Conservation (phyloP, 2,113 vertebrate genomes). For the Halcyon senegalensis region DNA sequence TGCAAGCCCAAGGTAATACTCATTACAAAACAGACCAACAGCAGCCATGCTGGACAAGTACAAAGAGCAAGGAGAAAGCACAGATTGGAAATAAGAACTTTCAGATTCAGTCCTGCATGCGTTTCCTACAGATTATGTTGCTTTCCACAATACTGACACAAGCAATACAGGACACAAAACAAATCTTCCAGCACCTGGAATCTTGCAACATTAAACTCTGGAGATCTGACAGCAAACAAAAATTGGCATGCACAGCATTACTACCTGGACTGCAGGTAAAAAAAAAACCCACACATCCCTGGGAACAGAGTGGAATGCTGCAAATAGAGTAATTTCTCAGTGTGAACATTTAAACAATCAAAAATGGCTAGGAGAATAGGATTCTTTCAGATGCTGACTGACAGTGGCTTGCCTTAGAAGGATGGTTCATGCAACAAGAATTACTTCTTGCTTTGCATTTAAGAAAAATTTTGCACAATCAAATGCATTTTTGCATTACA, state of each 20-base stretch:
- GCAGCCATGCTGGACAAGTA: not conserved
- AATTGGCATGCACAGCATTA: not conserved
- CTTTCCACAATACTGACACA: not conserved
- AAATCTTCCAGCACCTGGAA: not conserved
- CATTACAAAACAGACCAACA: not conserved
- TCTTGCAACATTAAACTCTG: not conserved
- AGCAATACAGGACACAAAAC: not conserved
- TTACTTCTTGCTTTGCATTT: not conserved
- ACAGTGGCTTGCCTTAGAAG: not conserved
- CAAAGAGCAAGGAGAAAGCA: not conserved
- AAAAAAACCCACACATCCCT: not conserved
- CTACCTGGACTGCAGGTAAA: not conserved
- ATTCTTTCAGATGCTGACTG: not conserved
- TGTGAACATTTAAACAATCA: not conserved
- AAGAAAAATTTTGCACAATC: not conserved
- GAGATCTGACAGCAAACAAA: slow-evolving; percentile 1
- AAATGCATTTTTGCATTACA: not conserved
- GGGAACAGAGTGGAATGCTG: not conserved
- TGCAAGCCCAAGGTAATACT: not conserved
- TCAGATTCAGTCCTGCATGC: not conserved
- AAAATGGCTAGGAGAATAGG: not conserved
- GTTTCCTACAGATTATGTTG: not conserved
- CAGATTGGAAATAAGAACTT: not conserved
- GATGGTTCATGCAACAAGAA: not conserved
- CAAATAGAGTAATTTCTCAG: slow-evolving; percentile 23